Conservation (phyloP, 2,113 vertebrate species). For the Rhynchopsitta pachyrhyncha region DNA sequence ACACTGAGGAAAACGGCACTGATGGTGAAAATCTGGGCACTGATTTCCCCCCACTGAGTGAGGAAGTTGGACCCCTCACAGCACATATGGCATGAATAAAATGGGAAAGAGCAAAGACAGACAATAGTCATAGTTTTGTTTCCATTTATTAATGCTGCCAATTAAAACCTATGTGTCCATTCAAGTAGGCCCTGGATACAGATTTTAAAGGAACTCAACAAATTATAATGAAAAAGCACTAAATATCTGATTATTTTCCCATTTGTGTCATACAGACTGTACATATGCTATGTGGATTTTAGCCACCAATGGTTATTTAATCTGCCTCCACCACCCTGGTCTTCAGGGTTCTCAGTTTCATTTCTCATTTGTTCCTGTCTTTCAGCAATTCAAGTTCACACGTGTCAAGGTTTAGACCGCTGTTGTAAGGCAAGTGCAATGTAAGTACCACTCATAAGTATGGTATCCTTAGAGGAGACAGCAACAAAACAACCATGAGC, state of each 20-base stretch:
- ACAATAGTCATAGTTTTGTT: background rate
- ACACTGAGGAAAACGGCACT: background rate
- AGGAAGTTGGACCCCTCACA: background rate
- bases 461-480: background rate
- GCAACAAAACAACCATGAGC: background rate
- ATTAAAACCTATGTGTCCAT: background rate
- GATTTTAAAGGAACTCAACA: background rate
- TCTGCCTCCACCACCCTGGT: background rate
- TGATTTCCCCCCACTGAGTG: background rate
- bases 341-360: background rate
- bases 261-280: background rate
- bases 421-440: background rate
- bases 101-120: background rate
- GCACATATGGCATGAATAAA: background rate
- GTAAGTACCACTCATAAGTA: background rate
- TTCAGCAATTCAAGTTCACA: background rate
- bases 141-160: constrained; percentile 27
- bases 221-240: background rate
- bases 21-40: background rate
- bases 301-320: background rate
- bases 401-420: background rate
- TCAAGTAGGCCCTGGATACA: background rate
- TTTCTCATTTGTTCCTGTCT: background rate
- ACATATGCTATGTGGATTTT: background rate
- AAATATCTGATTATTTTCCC: background rate